Conservation (phyloP, 1,140 invertebrate genomes). For the Papilio dardanus region DNA sequence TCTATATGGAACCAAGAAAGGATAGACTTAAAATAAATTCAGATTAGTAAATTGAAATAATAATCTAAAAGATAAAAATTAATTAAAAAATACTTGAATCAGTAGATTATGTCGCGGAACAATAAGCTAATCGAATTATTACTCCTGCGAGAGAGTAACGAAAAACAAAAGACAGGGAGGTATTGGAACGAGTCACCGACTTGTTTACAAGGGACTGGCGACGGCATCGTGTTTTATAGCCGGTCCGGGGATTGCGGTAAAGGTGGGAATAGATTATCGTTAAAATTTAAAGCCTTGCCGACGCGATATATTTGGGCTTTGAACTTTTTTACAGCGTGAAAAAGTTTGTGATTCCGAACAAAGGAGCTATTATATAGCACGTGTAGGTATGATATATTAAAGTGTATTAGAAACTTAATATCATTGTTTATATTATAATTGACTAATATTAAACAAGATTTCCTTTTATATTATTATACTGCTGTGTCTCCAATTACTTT, state of each 20-base stretch:
- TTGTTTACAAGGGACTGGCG: constrained; percentile 35
- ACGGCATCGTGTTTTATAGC: constrained; percentile 27
- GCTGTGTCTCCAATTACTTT: too few species aligned
- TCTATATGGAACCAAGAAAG: neutral
- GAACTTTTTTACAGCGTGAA: constrained; percentile 6
- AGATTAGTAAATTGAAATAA: neutral
- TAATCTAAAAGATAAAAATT: neutral
- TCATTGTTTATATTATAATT: too few species aligned
- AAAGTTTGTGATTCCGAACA: constrained; percentile 2
- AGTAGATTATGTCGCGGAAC: constrained; percentile 38
- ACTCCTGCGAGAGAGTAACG: constrained; percentile 30
- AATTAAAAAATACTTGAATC: constrained; percentile 21
- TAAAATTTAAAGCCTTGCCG: constrained; percentile 28
- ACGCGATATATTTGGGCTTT: constrained; percentile 22
- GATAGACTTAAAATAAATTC: neutral
- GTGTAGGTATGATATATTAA: too few species aligned
- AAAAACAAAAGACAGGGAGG: constrained; percentile 42
- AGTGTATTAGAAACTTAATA: too few species aligned
- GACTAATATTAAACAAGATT: too few species aligned
- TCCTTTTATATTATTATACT: too few species aligned
- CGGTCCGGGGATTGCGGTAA: constrained; percentile 24
- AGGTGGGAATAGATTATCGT: constrained; percentile 31
- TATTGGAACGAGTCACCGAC: constrained; percentile 36
- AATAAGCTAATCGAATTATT: constrained; percentile 48
- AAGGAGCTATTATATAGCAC: neutral